Evolutionary conservation across 30 jellyfish, hydroid and myxozoan genomes (phyloP).

Genomic region (Morbakka virulenta): DNA sequence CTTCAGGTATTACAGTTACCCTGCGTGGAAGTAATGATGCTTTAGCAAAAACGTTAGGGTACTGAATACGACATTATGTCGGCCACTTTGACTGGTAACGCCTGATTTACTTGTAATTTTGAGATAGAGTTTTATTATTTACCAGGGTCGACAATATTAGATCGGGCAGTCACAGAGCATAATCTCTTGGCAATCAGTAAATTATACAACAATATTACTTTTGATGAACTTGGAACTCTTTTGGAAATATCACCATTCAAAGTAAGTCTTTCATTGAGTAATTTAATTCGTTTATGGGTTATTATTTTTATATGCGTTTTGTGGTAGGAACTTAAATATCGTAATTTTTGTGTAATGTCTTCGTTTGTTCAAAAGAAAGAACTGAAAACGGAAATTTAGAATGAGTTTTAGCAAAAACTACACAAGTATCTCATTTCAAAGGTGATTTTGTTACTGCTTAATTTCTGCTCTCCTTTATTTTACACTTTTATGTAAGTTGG

Average conservation of each 20-base stretch:
- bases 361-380: too few relatives aligned
- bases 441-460: too few relatives aligned
- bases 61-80: too few relatives aligned
- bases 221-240: slow-evolving; percentile 73
- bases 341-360: not conserved
- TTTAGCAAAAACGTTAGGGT: too few relatives aligned
- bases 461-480: too few relatives aligned
- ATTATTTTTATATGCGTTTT: not conserved
- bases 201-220: slow-evolving; percentile 72
- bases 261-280: slow-evolving; percentile 5
- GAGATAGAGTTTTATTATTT: not conserved
- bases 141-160: slow-evolving; percentile 77
- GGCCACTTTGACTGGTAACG: not conserved
- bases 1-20: too few relatives aligned
- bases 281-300: not conserved
- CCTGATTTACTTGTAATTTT: not conserved
- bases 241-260: slow-evolving; percentile 67
- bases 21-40: too few relatives aligned
- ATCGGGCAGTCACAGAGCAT: slow-evolving; percentile 90
- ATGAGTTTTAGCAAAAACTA: too few relatives aligned
- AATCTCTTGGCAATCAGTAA: slow-evolving; percentile 78
- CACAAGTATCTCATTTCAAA: too few relatives aligned
- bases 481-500: too few relatives aligned
- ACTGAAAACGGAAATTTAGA: too few relatives aligned
- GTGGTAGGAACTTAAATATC: not conserved